phyloP scores from a whole-genome alignment of 2,797 vertebrate species.

The Cynopterus sphinx region DNA sequence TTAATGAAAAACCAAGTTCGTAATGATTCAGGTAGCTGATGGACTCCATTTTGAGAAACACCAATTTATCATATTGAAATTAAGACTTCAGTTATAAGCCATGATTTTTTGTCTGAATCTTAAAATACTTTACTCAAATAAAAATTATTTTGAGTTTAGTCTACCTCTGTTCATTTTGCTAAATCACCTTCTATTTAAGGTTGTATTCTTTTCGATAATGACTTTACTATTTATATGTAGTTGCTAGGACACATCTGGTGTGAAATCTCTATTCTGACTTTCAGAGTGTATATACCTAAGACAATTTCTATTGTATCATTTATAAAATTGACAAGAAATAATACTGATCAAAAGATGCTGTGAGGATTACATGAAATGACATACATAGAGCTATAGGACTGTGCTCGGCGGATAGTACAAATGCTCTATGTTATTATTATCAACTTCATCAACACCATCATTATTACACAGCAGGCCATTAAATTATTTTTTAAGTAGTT shows the following conservation, averaged over 20 bases:
- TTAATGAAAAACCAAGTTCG: not conserved
- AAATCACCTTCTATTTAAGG: not conserved
- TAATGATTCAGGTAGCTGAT: not conserved
- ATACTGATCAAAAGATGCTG: not conserved
- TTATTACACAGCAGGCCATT: not conserved
- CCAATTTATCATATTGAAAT: not conserved
- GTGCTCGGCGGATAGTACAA: not conserved
- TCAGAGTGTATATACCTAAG: not conserved
- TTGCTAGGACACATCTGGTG: not conserved
- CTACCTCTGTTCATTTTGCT: not conserved
- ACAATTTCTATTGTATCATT: not conserved
- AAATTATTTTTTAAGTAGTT: conserved; percentile 6
- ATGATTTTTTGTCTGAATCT: not conserved
- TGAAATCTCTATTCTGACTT: not conserved
- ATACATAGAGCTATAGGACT: not conserved
- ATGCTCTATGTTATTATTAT: not conserved
- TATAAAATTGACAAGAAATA: not conserved
- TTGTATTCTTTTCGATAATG: not conserved
- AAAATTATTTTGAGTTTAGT: not conserved
- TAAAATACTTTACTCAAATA: not conserved
- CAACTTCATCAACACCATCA: not conserved
- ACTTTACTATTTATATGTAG: not conserved
- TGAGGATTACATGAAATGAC: not conserved
- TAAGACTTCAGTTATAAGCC: not conserved
- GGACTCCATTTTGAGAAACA: not conserved